Base-by-base conservation (phyloP, 2,113 vertebrate species). In the Trogon surrucura region DNA sequence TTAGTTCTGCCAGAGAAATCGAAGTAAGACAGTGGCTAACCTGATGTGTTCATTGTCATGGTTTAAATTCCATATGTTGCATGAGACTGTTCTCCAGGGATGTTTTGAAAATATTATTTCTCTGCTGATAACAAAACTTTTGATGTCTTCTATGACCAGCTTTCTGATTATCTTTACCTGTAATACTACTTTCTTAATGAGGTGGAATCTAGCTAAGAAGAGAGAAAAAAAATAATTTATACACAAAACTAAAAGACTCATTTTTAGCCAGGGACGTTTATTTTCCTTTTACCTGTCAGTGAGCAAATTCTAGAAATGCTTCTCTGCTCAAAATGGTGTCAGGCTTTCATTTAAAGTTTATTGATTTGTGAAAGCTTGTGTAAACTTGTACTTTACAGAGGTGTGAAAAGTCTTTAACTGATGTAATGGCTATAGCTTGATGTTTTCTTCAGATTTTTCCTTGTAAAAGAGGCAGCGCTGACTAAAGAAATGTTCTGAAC, bases 401-500 rank as follows among this genome's bases (percentile, higher is more conserved):
- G 88, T 95, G 87, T 83, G 89, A 97, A 97, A 95, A 97, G 83
- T 86, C 87, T 96, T 73, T 61, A 85, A 91, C 85, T 96, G 93
- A 97, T 90, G 85, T 96, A 97, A 97, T 93, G 72, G 80, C 70
- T 85, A 90, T 38, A 82, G 72, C 47, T 82, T 95, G 94, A 95
- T 5, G 10, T 83, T 98, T 96, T 94, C 88, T 94, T 97, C 91
- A 90, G 56, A 85, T 79, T 93, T 94, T 91, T 96, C 34, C 89
- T 97, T 96, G 85, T 96, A 95, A 97, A 98, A 97, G 48, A 67
- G 92, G 65, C 36, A 91, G 87, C 61, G 53, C 77, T 97, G 91
- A 87, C 87, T 94, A 93, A 93, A 97, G 92, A 96, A 96, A 91
- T 88, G 80, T 96, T 97, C 85, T 72, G 94, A 97, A 96, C 97